Base-by-base conservation (phyloP, 2,113 vertebrate species). In the Hippocampus barbouri region DNA sequence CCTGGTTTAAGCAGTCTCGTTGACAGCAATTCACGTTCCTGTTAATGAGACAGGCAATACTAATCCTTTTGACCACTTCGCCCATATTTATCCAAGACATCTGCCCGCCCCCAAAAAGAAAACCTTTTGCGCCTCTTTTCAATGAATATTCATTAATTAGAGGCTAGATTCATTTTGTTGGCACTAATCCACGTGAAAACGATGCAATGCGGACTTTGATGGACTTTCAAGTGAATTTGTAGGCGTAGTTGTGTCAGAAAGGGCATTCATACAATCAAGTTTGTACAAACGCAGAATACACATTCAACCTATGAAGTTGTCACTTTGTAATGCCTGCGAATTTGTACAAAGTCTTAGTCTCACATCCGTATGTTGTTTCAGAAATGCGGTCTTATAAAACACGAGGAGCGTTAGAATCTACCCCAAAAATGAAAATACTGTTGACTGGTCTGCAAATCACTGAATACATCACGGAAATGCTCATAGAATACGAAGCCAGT, bases 61-160 rank as follows among this genome's bases (percentile, higher is more conserved):
- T 72, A 10, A 8, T 68, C 20, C 4, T 54, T 23, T 15, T 45
- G 15, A 16, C 10, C 64, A 49, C 16, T 14, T 56, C 2, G 23
- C 12, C 16, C 38, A 18, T 16, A 9, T 21, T 21, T 62, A 51
- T 72, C 63, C 8, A 54, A 76, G 45, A 25, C 54, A 76, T 70
- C 23, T 72, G 30, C 47, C 2, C 4, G 21, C 10, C 70, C 8
- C 1, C 21, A 15, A 47, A 45, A 45, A 45, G 12, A 21, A 23
- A 43, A 43, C 12, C n/a, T 43, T 43, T 25, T 40, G 56, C 40
- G 1, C 8, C 16, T 51, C 20, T 54, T 51, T 54, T 54, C 9
- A 54, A 54, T 54, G 9, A 54, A 54, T 54, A 54, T n/a, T 8
- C 16, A 18, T 18, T 6, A 51, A 51, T 51, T 54, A 54, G 16